Evolutionary conservation across 2,113 vertebrate genomes (phyloP).

Genomic region (Boulengeromyrus knoepffleri): DNA sequence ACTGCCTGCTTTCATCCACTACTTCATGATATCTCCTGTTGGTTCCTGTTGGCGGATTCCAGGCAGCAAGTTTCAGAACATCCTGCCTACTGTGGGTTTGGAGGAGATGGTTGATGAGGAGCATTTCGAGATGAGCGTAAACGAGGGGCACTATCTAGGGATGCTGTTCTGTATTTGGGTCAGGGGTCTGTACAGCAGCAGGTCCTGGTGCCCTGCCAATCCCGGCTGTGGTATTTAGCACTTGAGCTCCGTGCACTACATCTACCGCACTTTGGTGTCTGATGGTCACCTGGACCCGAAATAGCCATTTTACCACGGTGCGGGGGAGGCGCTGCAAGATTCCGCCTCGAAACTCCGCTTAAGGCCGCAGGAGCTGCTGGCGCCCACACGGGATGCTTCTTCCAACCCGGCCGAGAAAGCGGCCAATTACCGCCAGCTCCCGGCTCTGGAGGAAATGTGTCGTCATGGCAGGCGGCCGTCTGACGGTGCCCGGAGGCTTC

Average conservation of each 20-base stretch:
- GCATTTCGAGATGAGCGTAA: background rate
- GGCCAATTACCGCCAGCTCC: background rate
- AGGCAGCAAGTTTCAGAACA: background rate
- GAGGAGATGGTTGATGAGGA: background rate
- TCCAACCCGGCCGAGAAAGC: background rate
- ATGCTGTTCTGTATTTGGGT: background rate
- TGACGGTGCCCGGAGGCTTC: background rate
- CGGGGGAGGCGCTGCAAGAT: background rate
- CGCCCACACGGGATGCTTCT: background rate
- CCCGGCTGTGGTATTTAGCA: background rate
- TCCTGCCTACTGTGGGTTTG: background rate
- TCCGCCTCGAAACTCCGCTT: background rate
- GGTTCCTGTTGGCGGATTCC: background rate
- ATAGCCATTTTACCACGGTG: background rate
- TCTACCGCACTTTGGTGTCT: background rate
- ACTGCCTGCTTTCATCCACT: background rate
- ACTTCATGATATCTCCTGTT: background rate
- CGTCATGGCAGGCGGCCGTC: slow-evolving; percentile 3
- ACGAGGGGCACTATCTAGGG: background rate
- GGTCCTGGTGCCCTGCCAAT: background rate
- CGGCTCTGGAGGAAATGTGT: background rate
- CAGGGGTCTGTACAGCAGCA: background rate
- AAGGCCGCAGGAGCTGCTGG: background rate
- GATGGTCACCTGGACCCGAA: background rate
- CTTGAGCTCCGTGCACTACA: background rate